These are phyloP conservation scores for Patella caerulea DNA, from an alignment of 2,888 invertebrate species.

Conservation along the genomic window DNA sequence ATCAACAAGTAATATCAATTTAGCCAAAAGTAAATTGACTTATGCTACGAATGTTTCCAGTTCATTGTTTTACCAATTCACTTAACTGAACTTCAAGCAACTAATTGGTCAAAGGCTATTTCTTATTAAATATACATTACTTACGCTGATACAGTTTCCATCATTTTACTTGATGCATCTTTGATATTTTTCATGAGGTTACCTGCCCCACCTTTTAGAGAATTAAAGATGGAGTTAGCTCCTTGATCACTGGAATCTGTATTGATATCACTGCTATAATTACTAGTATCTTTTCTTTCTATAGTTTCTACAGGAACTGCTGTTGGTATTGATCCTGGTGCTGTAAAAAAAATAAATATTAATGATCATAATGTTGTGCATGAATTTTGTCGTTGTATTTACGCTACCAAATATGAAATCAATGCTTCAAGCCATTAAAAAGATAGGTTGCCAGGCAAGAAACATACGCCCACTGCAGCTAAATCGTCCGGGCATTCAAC, in stretches of 20 bases:
- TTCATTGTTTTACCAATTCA: too few species aligned
- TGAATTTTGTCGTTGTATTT: conserved; percentile 26
- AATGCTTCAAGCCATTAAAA: not conserved
- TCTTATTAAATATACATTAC: conserved; percentile 30
- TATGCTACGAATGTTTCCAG: too few species aligned
- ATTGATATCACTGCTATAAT: too few species aligned
- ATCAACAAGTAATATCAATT: too few species aligned
- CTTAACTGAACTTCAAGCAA: not conserved
- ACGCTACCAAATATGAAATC: conserved; percentile 13
- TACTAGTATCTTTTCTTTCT: too few species aligned
- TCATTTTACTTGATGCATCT: conserved; percentile 95
- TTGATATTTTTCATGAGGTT: conserved; percentile 93
- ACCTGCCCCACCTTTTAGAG: conserved; percentile 92
- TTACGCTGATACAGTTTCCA: conserved; percentile 84
- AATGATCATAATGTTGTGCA: not conserved
- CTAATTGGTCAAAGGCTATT: not conserved
- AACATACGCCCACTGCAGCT: too few species aligned
- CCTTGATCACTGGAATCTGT: conserved; percentile 22
- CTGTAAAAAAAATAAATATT: not conserved
- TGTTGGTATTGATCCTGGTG: conserved; percentile 6
- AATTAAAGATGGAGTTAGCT: conserved; percentile 77
- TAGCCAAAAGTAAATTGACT: too few species aligned
- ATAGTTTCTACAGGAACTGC: conserved; percentile 10
- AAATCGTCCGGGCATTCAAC: too few species aligned
- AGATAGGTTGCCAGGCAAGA: too few species aligned